phyloP scores from a whole-genome alignment of 2,888 invertebrate species.

The Onchidella celtica region DNA sequence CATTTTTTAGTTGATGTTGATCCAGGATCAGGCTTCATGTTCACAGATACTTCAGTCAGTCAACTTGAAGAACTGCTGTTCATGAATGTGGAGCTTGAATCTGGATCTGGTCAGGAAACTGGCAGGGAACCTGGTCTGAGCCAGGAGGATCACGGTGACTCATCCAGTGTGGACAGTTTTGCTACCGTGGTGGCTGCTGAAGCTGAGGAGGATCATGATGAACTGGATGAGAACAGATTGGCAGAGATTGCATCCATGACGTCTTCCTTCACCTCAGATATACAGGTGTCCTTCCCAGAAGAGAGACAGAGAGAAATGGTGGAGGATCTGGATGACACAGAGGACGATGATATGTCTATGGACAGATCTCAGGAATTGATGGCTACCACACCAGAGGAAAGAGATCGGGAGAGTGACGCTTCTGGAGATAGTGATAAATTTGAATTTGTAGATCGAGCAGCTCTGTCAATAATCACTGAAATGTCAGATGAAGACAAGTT shows the following conservation, averaged over 20 bases:
- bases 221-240: slow-evolving; percentile 83
- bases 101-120: slow-evolving; percentile 52
- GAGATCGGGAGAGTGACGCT: slow-evolving; percentile 67
- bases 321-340: slow-evolving; percentile 52
- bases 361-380: slow-evolving; percentile 47
- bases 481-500: slow-evolving; percentile 75
- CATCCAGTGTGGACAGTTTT: slow-evolving; percentile 79
- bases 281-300: slow-evolving; percentile 80
- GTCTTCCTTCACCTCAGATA: slow-evolving; percentile 81
- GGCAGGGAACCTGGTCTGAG: slow-evolving; percentile 30
- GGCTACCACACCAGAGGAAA: slow-evolving; percentile 53
- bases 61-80: slow-evolving; percentile 19
- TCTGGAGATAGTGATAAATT: slow-evolving; percentile 74
- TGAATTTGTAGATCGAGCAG: slow-evolving; percentile 74
- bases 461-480: slow-evolving; percentile 74
- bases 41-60: slow-evolving; percentile 38
- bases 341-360: slow-evolving; percentile 49
- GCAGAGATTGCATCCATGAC: slow-evolving; percentile 82
- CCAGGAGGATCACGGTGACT: slow-evolving; percentile 65
- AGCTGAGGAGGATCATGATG: slow-evolving; percentile 80
- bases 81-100: slow-evolving; percentile 53
- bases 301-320: slow-evolving; percentile 48
- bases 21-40: slow-evolving; percentile 54
- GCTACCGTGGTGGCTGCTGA: slow-evolving; percentile 78
- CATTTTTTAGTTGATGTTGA: slow-evolving; percentile 60